Evolutionary conservation across 2,888 invertebrate species (phyloP), one percentile per base, ranked within the genome.

Genomic region (Aporophyla lueneburgensis): DNA sequence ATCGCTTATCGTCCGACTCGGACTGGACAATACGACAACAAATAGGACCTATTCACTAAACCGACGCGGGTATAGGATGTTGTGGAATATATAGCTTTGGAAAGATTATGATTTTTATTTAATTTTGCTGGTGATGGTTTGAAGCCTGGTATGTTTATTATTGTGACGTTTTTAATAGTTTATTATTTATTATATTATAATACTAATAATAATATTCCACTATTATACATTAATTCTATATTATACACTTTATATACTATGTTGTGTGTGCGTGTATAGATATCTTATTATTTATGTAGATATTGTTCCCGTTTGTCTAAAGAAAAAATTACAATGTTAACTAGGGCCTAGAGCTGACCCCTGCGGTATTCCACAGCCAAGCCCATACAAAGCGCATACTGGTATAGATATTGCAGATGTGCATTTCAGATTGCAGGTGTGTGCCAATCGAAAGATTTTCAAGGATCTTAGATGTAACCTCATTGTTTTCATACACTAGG

Each of bases 11-110:
- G 77, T 77, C 80, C 79, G 71, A 72, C 63, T 69, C 58, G 73
- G 58, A n/a, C 62, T 61, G 59, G 54, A 87, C 89, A 88, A 88
- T 87, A 71, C 76, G 43, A 76, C 77, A 79, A 81, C 85, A 87
- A 85, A 87, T 84, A 75, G 53, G 21, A 63, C 68, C 69, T 84
- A 85, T 87, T 85, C 81, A 87, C 63, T 65, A 76, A 70, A 73
- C 69, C 33, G 43, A 66, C 74, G 14, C 0, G 24, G 71, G 0
- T 77, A 88, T 1, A 81, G 87, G 62, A 0, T 83, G 87, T 19
- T 80, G 27, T 62, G 7, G 4, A 5, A 78, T 16, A 43, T 43
- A 2, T 27, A 2, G 1, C 2, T 19, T 24, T 43, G 9, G 12
- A 2, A 27, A 14, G 1, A 66, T 66, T 66, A 21, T 14, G 27